Percentiles rank a stretch among this genome's conserved stretches.
Conservation (phyloP, 2,888 invertebrate genomes). For the Hylaea fasciaria region DNA sequence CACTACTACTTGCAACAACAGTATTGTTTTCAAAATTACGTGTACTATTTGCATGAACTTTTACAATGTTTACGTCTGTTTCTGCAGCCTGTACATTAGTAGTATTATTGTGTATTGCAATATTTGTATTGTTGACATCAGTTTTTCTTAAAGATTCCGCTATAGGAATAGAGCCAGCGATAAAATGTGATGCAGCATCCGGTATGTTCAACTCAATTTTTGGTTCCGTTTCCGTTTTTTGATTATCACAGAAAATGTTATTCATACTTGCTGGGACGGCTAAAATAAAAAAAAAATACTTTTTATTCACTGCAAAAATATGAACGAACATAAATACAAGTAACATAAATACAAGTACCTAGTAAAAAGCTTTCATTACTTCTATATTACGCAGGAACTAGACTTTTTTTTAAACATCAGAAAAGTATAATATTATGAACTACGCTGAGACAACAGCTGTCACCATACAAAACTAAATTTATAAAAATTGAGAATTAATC, state of each 20-base stretch:
- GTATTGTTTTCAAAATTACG: neutral
- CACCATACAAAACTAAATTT: too few species aligned
- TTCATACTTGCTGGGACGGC: slow-evolving; percentile 4
- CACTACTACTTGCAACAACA: slow-evolving; percentile 4
- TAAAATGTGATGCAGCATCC: neutral
- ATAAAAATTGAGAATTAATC: neutral
- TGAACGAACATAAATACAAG: neutral
- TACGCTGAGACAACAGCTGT: too few species aligned
- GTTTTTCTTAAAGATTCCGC: slow-evolving; percentile 16
- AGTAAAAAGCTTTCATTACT: too few species aligned
- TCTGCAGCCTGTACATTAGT: neutral
- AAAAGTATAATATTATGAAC: too few species aligned
- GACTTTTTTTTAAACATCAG: too few species aligned
- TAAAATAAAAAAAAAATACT: slow-evolving; percentile 8
- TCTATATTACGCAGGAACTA: too few species aligned
- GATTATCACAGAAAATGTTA: slow-evolving; percentile 21
- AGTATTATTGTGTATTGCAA: neutral
- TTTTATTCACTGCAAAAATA: neutral
- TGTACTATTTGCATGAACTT: neutral
- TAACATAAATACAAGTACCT: too few species aligned
- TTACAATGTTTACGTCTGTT: neutral
- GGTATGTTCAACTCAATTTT: neutral
- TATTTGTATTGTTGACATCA: slow-evolving; percentile 1
- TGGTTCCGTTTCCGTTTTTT: slow-evolving; percentile 1
- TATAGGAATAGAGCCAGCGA: neutral